Evolutionary conservation across 2,113 vertebrate genomes (phyloP), one percentile per base, ranked within the genome.

Genomic region (Lanius ludovicianus): DNA sequence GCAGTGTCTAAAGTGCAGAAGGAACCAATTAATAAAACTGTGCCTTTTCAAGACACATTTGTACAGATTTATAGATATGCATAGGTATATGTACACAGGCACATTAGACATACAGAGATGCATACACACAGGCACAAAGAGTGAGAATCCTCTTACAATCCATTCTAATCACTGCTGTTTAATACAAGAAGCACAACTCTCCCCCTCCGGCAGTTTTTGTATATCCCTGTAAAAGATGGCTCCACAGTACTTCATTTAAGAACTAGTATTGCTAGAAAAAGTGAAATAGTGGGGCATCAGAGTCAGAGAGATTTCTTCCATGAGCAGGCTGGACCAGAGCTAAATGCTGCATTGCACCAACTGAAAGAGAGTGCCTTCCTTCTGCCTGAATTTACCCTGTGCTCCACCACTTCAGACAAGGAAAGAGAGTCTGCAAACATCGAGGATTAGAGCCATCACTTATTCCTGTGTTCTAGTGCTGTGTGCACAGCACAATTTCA

Each of bases 261-360:
- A 11, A 22, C n/a, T 47, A 59, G 17, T 42, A 42, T 23, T 74
- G 37, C 42, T 53, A 33, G 35, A 28, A 81, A 81, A 81, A 74
- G 37, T 62, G 46, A 73, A 92, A 62, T 22, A 67, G 25, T 44
- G 14, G 11, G 37, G 63, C 86, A 74, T 56, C 35, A 44, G 31
- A 59, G 30, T 67, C 46, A 90, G 44, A 41, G n/a, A 73, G 25
- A 35, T 74, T 73, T 93, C 33, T 55, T 67, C 47, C 35, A 42
- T 9, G 35, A 84, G 60, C n/a, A 65, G 50, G 41, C 60, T 64
- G n/a, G 60, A n/a, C 25, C 31, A 56, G 41, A 81, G 46, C 55
- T 85, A 76, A 87, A 69, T 77, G 67, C 88, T 94, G 85, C 92
- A 88, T 73, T 93, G 85, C 94, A 92, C 75, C 92, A 90, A 19